A percentile compares a stretch with the other conserved stretches of the same genome.
These are phyloP conservation scores for Eutrigla gurnardus DNA, from an alignment of 2,797 vertebrate species.

Conservation along the genomic window DNA sequence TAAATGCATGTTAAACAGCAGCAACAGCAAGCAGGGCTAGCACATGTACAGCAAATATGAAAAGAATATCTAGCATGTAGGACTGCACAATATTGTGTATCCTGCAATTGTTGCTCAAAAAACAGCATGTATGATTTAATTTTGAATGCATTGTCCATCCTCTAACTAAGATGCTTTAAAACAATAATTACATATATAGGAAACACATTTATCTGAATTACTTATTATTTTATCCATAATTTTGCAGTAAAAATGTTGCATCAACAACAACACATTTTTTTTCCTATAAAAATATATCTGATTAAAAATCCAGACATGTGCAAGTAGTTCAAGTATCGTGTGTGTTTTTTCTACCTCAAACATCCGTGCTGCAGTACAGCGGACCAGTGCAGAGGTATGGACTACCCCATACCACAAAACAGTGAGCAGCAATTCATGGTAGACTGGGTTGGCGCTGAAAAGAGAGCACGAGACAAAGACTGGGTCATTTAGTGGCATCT, in stretches of 20 bases:
- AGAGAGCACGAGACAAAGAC: slow-evolving; percentile 19
- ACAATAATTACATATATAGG: not conserved
- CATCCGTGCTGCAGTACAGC: slow-evolving; percentile 98
- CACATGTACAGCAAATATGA: slow-evolving; percentile 64
- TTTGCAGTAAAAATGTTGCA: not conserved
- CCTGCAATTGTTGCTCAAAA: slow-evolving; percentile 7
- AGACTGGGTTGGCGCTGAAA: slow-evolving; percentile 95
- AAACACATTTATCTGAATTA: not conserved
- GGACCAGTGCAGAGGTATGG: slow-evolving; percentile 97
- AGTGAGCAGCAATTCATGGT: slow-evolving; percentile 95
- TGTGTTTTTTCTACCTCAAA: slow-evolving; percentile 90
- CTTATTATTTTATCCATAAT: slow-evolving; percentile 1
- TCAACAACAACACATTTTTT: too few species aligned
- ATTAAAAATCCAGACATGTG: not conserved
- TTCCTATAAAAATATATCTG: not conserved
- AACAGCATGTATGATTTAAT: not conserved
- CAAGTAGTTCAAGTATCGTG: not conserved
- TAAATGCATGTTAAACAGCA: slow-evolving; percentile 66
- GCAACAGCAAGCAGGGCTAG: slow-evolving; percentile 75
- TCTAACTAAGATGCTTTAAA: not conserved
- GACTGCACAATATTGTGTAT: not conserved
- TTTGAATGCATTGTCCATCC: not conserved
- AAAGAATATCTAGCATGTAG: slow-evolving; percentile 5
- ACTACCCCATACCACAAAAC: slow-evolving; percentile 99
- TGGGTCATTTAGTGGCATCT: not conserved